phyloP scores from a whole-genome alignment of 2,797 vertebrate genomes.

The Acrossocheilus wenchowensis region DNA sequence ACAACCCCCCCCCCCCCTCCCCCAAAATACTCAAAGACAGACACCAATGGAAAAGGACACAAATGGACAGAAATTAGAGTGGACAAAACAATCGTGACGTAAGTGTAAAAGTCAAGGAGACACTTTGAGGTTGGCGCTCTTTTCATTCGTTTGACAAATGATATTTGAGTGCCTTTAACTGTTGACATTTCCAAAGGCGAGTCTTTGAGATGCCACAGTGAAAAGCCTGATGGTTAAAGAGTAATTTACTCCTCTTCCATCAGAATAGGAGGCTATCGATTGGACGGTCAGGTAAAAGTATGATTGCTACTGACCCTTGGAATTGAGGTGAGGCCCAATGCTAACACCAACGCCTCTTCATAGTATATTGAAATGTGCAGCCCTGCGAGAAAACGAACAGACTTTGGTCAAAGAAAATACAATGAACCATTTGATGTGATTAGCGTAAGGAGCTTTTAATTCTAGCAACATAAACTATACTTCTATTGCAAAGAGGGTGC shows the following conservation, averaged over 20 bases:
- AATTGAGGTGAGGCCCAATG: conserved; percentile 65
- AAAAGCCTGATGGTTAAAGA: conserved; percentile 58
- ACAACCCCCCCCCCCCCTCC: too few relatives aligned
- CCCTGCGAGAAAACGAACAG: conserved; percentile 2
- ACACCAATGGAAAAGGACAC: background rate
- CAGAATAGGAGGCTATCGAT: conserved; percentile 56
- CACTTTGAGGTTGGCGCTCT: conserved; percentile 68
- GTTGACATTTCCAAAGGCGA: conserved; percentile 75
- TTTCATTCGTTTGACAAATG: conserved; percentile 64
- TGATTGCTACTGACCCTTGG: conserved; percentile 65
- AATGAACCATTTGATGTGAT: conserved; percentile 2
- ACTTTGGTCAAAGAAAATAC: background rate
- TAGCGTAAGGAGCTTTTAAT: conserved; percentile 34
- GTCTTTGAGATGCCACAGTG: conserved; percentile 63
- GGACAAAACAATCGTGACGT: conserved; percentile 60
- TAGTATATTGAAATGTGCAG: conserved; percentile 18
- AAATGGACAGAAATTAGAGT: conserved; percentile 55
- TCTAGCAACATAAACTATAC: conserved; percentile 42
- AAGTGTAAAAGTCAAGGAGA: conserved; percentile 70
- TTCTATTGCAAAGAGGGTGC: conserved; percentile 27
- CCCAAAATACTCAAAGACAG: too few relatives aligned
- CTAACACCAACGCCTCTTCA: conserved; percentile 60
- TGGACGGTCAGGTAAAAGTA: conserved; percentile 58
- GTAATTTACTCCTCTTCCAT: conserved; percentile 65
- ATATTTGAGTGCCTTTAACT: conserved; percentile 70